Base-by-base conservation (phyloP, 2,113 vertebrate genomes). In the Tautogolabrus adspersus region DNA sequence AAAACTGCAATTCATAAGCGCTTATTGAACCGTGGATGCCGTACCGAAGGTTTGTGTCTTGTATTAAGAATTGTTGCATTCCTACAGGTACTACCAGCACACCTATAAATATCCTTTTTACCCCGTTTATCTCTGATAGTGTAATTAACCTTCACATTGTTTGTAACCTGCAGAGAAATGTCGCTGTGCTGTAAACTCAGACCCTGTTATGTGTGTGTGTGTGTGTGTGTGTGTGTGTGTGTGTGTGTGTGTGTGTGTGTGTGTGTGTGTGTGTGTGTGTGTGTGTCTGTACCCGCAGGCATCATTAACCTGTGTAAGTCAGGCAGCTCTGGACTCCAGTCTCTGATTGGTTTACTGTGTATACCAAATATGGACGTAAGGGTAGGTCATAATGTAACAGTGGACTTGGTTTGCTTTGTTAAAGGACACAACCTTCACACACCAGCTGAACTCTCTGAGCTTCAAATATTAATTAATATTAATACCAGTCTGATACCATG, bases 361-460 rank as follows among this genome's bases (percentile, higher is more conserved):
- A 98, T 99, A 96, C 98, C 97, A 95, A 99, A 99, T 95, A 98
- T 96, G 96, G 97, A 99, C 94, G 97, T 99, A 87, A 93, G 97
- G 95, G 98, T 99, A 94, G 70, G 97, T 93, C 49, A n/a, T 8
- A 1, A 8, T 49, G 72, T 49, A 56, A 62, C 44, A 42, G 40
- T 13, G 5, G 51, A 8, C 2, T 40, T 40, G 10, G 2, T 40
- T 40, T 40, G 1, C 26, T 26, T 26, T 26, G 26, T 26, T 26
- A 26, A 26, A 26, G 26, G 26, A 34, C 30, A 34, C 30, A 34
- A 34, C 30, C 6, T 34, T 34, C 30, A 34, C 30, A 34, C 30
- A 34, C 2, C 30, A 34, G 30, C 30, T 34, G 30, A 34, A 26
- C 26, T 1, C 26, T 26, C 26, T 26, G 26, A 26, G 26, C 26